phyloP scores from a whole-genome alignment of 35 echinoderm and acorn worm species.

The Acanthaster planci region DNA sequence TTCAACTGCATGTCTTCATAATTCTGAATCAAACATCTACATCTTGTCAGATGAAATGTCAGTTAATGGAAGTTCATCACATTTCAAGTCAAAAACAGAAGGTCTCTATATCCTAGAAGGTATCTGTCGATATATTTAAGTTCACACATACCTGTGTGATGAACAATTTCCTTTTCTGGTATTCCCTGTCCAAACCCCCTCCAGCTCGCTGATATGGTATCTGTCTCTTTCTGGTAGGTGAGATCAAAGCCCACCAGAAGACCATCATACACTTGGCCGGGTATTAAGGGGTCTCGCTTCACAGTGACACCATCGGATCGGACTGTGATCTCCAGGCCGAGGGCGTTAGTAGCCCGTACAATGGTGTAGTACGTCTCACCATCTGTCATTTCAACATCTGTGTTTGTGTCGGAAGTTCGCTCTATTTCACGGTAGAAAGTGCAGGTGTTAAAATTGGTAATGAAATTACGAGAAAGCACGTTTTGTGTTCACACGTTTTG shows the following conservation, averaged over 20 bases:
- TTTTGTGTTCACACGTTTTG: too few relatives aligned
- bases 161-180: neutral
- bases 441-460: neutral
- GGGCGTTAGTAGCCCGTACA: slow-evolving; percentile 43
- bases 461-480: too few relatives aligned
- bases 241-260: slow-evolving; percentile 47
- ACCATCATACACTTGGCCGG: slow-evolving; percentile 51
- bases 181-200: slow-evolving; percentile 38
- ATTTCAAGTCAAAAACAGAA: neutral
- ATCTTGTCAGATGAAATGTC: too few relatives aligned
- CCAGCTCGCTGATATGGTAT: slow-evolving; percentile 50
- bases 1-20: too few relatives aligned
- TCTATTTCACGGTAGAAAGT: neutral
- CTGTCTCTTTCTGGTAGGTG: slow-evolving; percentile 21
- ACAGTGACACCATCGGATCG: slow-evolving; percentile 51
- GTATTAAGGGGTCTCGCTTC: slow-evolving; percentile 39
- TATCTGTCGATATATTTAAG: neutral
- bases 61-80: too few relatives aligned
- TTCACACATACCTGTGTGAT: slow-evolving; percentile 15
- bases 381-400: slow-evolving; percentile 30
- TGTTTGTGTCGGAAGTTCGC: neutral
- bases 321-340: neutral
- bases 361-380: slow-evolving; percentile 46
- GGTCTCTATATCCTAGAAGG: too few relatives aligned
- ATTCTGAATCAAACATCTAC: too few relatives aligned